phyloP scores from a whole-genome alignment of 2,888 invertebrate genomes.

The Cosmia trapezina region DNA sequence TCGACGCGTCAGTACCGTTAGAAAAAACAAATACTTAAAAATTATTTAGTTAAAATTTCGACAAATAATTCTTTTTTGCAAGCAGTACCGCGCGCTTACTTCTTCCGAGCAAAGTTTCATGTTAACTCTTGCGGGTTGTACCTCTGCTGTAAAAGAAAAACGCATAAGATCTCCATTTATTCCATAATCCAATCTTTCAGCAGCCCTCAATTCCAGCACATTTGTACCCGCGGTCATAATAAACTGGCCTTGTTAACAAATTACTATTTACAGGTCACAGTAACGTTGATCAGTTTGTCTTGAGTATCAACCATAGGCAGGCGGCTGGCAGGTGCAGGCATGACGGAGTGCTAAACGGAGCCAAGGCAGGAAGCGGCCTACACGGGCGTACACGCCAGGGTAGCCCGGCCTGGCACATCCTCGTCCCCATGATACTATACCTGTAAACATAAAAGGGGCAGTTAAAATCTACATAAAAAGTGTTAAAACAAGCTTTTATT shows the following conservation, averaged over 20 bases:
- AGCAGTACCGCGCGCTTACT: too few species aligned
- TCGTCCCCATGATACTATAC: conserved; percentile 94
- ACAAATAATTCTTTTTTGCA: too few species aligned
- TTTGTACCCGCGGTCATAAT: conserved; percentile 2
- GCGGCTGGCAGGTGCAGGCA: conserved; percentile 84
- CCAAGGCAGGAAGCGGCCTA: conserved; percentile 85
- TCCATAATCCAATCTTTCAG: background rate
- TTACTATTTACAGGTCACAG: conserved; percentile 22
- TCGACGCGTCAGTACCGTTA: too few species aligned
- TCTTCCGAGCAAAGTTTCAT: too few species aligned
- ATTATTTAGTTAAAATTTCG: too few species aligned
- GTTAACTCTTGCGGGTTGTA: too few species aligned
- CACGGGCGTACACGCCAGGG: conserved; percentile 86
- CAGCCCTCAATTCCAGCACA: background rate
- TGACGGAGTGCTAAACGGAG: conserved; percentile 83
- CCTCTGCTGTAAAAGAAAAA: background rate
- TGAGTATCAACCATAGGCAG: conserved; percentile 64
- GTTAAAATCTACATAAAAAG: too few species aligned
- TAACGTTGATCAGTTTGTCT: conserved; percentile 1
- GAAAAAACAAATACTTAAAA: too few species aligned
- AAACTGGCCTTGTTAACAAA: conserved; percentile 30
- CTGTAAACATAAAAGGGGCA: conserved; percentile 77
- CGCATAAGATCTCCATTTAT: background rate
- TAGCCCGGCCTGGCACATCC: conserved; percentile 93
- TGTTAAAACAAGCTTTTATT: too few species aligned